These are phyloP conservation scores for Eilema sororculum DNA, from an alignment of 2,888 invertebrate species.

Conservation along the genomic window DNA sequence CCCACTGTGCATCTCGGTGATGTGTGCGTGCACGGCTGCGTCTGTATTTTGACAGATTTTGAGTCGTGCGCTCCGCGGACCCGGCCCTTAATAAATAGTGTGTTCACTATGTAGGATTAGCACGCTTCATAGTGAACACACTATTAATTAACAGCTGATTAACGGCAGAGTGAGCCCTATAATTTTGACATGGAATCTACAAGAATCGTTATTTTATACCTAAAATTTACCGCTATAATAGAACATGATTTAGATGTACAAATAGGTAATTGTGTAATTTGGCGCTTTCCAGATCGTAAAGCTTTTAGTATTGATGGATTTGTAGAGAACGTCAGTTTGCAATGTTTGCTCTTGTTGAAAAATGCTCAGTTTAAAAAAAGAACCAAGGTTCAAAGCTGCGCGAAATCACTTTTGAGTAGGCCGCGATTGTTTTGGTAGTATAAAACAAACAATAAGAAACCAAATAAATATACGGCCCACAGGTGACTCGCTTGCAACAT, in stretches of 20 bases:
- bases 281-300: slow-evolving; percentile 7
- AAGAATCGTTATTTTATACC: too few species aligned
- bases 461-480: neutral
- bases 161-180: too few species aligned
- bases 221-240: neutral
- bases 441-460: neutral
- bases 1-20: too few species aligned
- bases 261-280: slow-evolving; percentile 6
- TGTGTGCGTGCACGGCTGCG: too few species aligned
- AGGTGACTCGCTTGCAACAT: neutral
- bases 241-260: neutral
- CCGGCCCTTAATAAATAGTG: too few species aligned
- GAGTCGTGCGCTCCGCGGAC: too few species aligned
- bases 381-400: neutral
- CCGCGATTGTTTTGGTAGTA: neutral
- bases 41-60: too few species aligned
- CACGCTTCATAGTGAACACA: too few species aligned
- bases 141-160: too few species aligned
- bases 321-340: slow-evolving; percentile 8
- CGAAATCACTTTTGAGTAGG: neutral
- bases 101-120: too few species aligned
- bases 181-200: too few species aligned
- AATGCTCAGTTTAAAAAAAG: neutral
- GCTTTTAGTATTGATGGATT: slow-evolving; percentile 10
- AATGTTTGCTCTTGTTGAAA: slow-evolving; percentile 3